Evolutionary conservation across 2,113 vertebrate genomes (phyloP), one percentile per base, ranked within the genome.

Genomic region (Erinaceus europaeus): DNA sequence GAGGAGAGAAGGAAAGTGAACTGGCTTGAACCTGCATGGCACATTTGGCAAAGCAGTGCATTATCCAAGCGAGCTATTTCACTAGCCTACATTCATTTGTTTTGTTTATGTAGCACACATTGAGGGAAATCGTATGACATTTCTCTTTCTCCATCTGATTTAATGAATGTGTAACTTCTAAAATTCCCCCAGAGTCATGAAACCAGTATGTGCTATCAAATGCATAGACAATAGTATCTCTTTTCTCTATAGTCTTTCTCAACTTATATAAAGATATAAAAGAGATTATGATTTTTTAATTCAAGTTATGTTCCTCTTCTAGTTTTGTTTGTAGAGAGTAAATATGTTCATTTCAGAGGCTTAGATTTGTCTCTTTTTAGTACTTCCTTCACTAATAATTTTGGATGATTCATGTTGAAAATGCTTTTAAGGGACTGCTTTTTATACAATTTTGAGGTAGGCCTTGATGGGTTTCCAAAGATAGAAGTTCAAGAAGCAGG

Each of bases 301-400:
- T 42, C n/a, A 77, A 42, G 9, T 65, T 44, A 6, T 76, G 69
- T 53, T 82, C 38, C 34, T 77, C 25, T 42, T 80, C 55, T 86
- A 34, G 29, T 83, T 85, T 78, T 85, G 17, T 46, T 75, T 74
- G 46, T 65, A 46, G 38, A 76, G n/a, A 87, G 21, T 61, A 76
- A 84, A 73, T 53, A 69, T 23, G n/a, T 89, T 90, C 52, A 73
- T 57, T 86, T 57, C n/a, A 79, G 64, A 88, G 64, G 5, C 20
- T 88, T 81, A 34, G 17, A 55, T 18, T 84, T 83, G 29, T 36
- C 15, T 80, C 38, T 62, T 75, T 88, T 88, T 61, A 90, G 64
- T 78, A 62, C 20, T 87, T 76, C n/a, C 71, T 69, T 48, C 69
- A 84, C 4, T 81, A 62, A 42, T 77, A 9, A 67, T 84, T 59